phyloP scores from a whole-genome alignment of 2,888 invertebrate species.

The Cephalotes varians region DNA sequence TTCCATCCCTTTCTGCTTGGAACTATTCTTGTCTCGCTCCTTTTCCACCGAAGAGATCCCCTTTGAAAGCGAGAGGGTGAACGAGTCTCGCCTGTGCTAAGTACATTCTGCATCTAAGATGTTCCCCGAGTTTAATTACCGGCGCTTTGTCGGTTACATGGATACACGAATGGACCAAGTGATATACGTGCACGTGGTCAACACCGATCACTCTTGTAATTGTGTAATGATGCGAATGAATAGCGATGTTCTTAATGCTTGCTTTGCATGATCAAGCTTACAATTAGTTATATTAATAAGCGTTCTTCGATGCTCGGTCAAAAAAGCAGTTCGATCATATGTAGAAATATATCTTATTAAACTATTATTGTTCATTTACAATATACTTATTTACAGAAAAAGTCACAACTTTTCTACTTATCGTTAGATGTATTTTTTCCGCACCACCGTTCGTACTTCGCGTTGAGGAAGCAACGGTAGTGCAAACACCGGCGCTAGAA shows the following conservation, averaged over 20 bases:
- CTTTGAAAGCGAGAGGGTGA: constrained; percentile 67
- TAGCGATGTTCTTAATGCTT: background rate
- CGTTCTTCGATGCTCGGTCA: background rate
- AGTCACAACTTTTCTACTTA: background rate
- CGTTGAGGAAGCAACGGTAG: constrained; percentile 36
- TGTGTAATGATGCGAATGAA: background rate
- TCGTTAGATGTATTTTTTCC: background rate
- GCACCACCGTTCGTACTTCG: background rate
- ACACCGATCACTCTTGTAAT: background rate
- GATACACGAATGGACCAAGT: constrained; percentile 51
- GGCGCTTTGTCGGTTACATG: constrained; percentile 74
- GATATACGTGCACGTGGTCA: constrained; percentile 47
- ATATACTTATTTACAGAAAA: background rate
- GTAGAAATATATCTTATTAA: background rate
- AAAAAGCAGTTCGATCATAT: background rate
- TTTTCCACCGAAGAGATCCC: constrained; percentile 70
- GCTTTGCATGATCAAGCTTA: background rate
- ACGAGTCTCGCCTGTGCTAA: constrained; percentile 80
- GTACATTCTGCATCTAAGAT: constrained; percentile 85
- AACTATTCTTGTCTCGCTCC: constrained; percentile 46
- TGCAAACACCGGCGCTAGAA: constrained; percentile 8
- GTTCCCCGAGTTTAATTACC: constrained; percentile 83
- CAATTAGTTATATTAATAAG: constrained; percentile 4
- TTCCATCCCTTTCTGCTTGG: constrained; percentile 49
- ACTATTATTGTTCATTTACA: background rate